phyloP scores from a whole-genome alignment of 2,797 vertebrate species.

The Naso thynnoides region DNA sequence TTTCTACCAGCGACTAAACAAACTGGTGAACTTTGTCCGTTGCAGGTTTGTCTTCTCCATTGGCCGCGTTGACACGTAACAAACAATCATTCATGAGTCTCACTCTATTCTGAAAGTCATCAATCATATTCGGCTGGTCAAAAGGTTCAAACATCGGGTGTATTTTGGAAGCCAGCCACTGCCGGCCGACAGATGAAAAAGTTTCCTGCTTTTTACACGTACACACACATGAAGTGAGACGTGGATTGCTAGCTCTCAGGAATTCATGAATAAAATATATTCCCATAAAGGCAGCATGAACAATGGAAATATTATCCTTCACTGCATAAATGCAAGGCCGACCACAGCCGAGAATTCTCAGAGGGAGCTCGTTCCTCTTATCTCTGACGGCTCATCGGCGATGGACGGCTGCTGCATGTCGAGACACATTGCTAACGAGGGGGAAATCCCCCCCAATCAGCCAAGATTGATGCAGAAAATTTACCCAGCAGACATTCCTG shows the following conservation, averaged over 20 bases:
- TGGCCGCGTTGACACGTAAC: conserved; percentile 35
- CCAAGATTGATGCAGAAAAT: conserved; percentile 74
- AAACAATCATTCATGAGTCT: conserved; percentile 60
- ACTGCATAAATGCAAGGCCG: conserved; percentile 62
- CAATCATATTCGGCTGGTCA: conserved; percentile 52
- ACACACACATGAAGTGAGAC: conserved; percentile 50
- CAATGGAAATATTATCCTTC: conserved; percentile 82
- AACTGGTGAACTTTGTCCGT: conserved; percentile 18
- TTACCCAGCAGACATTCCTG: conserved; percentile 75
- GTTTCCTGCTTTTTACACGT: conserved; percentile 55
- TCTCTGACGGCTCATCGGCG: conserved; percentile 64
- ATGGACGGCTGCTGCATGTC: conserved; percentile 62
- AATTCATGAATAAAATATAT: conserved; percentile 84
- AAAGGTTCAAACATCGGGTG: conserved; percentile 33
- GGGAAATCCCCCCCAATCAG: conserved; percentile 56
- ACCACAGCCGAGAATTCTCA: conserved; percentile 64
- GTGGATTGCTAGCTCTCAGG: conserved; percentile 61
- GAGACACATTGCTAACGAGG: conserved; percentile 70
- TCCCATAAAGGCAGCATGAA: conserved; percentile 69
- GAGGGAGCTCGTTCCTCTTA: conserved; percentile 68
- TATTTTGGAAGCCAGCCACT: conserved; percentile 58
- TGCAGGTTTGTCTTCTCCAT: conserved; percentile 33
- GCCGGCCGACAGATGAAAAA: conserved; percentile 61
- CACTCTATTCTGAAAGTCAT: conserved; percentile 55
- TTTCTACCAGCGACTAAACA: conserved; percentile 25